These are phyloP conservation scores for Scaptomyza flava DNA, from an alignment of 2,888 invertebrate species.

Conservation along the genomic window DNA sequence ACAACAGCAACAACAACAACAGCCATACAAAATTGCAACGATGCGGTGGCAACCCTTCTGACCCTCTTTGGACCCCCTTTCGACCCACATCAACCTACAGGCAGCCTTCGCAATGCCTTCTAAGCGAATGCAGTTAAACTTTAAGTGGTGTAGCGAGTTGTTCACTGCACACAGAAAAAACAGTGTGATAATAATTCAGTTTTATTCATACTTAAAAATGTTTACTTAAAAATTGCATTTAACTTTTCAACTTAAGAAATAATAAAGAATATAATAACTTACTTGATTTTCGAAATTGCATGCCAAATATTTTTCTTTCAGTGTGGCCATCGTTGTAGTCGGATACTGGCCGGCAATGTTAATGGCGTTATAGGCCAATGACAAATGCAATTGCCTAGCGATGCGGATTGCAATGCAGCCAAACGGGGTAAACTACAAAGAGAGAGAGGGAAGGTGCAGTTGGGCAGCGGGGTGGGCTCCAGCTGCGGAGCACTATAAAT, in stretches of 20 bases:
- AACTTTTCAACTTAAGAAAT: too few species aligned
- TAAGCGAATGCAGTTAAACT: slow-evolving; percentile 66
- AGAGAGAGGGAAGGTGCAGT: not conserved
- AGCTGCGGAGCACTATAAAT: slow-evolving; percentile 78
- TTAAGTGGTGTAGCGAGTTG: slow-evolving; percentile 61
- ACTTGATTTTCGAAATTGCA: not conserved
- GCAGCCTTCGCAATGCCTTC: slow-evolving; percentile 28
- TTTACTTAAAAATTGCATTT: too few species aligned
- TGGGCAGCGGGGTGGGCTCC: slow-evolving; percentile 13
- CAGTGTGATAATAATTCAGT: too few species aligned
- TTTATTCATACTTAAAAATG: too few species aligned
- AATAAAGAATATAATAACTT: too few species aligned
- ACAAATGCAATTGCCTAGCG: slow-evolving; percentile 74
- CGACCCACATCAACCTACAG: slow-evolving; percentile 9
- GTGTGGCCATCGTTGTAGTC: slow-evolving; percentile 8
- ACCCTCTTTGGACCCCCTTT: not conserved
- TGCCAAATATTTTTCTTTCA: not conserved
- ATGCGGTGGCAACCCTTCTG: slow-evolving; percentile 27
- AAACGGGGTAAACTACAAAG: not conserved
- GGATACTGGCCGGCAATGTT: slow-evolving; percentile 56
- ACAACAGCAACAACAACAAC: slow-evolving; percentile 43
- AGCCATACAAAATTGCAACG: slow-evolving; percentile 65
- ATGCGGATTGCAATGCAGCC: slow-evolving; percentile 51
- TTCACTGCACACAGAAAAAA: slow-evolving; percentile 2
- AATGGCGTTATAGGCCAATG: slow-evolving; percentile 80